Base-by-base conservation (phyloP, 2,113 vertebrate genomes). In the cat (Felis catus) region DNA sequence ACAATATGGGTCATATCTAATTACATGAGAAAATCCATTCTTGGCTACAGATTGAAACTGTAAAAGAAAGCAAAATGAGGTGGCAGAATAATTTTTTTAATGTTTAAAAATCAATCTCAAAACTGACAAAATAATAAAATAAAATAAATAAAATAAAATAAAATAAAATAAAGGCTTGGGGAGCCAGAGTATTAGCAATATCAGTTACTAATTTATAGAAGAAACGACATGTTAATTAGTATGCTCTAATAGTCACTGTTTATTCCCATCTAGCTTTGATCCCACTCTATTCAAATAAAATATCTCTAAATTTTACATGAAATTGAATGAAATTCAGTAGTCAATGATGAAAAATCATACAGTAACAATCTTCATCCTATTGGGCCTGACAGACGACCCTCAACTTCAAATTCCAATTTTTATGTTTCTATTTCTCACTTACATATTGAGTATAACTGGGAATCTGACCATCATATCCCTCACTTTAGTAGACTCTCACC, bases 341-440 rank as follows among this genome's bases (percentile, higher is more conserved):
- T 70, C 23, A 36, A 51, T 31, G n/a, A 95, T 97, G 97, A 87
- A 45, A 86, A 97, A 97, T 25, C n/a, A 82, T 45, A 94, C 95
- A 2, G 23, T 95, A 86, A 82, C 80, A 58, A 71, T 91, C 41
- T 98, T 97, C 76, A 79, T 97, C 78, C 76, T 98, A 14, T n/a
- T 97, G 89, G 97, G 96, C 41, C 55, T 98, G 66, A 97, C 95
- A 55, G 84, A 97, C 15, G 66, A 97, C 2, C 66, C 68, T 63
- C 78, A 86, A 80, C 83, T 95, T 16, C 91, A 97, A 80, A 65
- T 94, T 76, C 73, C 41, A 13, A 53, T 94, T 74, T 91, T 94
- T 10, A 33, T 48, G 2, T 91, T 91, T 68, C 55, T 94, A 3
- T 81, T 96, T 91, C 8, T 94, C 63, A 94, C 71, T 29, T 96